Conservation (phyloP, 2,888 invertebrate species). For the Drosophila multiciliata region DNA sequence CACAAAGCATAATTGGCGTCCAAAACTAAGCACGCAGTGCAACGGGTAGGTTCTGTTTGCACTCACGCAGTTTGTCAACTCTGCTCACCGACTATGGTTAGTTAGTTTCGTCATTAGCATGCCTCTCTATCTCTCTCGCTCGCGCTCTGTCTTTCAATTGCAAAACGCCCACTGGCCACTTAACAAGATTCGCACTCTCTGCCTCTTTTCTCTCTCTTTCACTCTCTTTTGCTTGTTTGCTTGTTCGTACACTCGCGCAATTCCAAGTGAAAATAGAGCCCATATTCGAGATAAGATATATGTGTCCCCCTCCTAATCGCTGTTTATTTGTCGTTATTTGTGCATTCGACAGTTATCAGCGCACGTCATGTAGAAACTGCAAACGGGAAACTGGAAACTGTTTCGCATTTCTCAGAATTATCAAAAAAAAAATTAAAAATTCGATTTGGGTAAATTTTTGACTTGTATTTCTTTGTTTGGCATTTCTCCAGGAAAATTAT, state of each 20-base stretch:
- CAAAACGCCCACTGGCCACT: constrained; percentile 46
- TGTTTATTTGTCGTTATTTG: constrained; percentile 16
- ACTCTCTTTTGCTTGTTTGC: constrained; percentile 1
- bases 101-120: constrained; percentile 72
- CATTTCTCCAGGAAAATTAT: constrained; percentile 5
- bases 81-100: constrained; percentile 52
- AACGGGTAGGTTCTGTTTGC: constrained; percentile 63
- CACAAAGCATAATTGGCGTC: constrained; percentile 20
- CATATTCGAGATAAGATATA: constrained; percentile 63
- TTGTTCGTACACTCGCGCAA: constrained; percentile 11
- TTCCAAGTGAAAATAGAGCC: constrained; percentile 24
- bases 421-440: constrained; percentile 21
- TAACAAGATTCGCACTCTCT: constrained; percentile 6
- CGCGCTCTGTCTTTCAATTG: constrained; percentile 30
- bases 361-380: constrained; percentile 47
- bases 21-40: constrained; percentile 26
- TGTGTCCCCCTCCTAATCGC: constrained; percentile 34
- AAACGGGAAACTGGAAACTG: constrained; percentile 8
- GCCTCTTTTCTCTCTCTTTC: neutral
- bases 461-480: constrained; percentile 20
- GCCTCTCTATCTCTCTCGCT: constrained; percentile 21
- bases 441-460: neutral
- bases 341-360: constrained; percentile 55
- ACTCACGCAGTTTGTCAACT: constrained; percentile 46
- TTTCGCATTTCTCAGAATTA: constrained; percentile 54